Base-by-base conservation (phyloP, 2,888 invertebrate genomes). In the Augochlorella aurata region DNA sequence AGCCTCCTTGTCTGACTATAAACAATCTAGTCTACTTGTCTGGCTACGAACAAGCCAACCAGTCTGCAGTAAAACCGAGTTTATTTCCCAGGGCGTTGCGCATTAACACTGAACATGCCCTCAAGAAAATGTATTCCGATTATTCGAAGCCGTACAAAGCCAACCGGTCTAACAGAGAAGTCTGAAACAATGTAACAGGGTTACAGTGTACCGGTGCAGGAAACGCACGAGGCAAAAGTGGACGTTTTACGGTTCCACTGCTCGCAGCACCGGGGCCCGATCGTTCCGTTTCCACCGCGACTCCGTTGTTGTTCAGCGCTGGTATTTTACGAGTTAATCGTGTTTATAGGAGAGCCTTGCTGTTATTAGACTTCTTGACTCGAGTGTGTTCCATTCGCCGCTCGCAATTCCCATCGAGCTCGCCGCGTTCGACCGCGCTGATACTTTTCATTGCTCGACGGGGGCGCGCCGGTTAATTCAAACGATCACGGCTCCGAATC, bases 401-500 rank as follows among this genome's bases (percentile, higher is more conserved):
- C 38, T 38, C 38, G 63, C 38, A 38, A 38, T 63, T 63, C 58
- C 24, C 24, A 16, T 24, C 2, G 58, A 58, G 29, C 10, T 18
- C 29, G 7, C 18, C 18, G 38, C 18, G 16, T 63, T 63, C 63
- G 16, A 63, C 38, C 29, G 16, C 14, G 24, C 14, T 45, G 66
- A 29, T 68, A 63, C 65, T 54, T 77, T 68, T 24, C 58, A 29
- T 58, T 58, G 58, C 21, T 21, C 12, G 10, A 9, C n/a, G 4
- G 5, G 29, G 52, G 24, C 14, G 14, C 8, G 49, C 52, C 18
- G 45, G 69, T 80, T 70, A 74, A 79, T 71, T 77, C 66, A 61
- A 29, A 24, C 77, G 74, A 72, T 71, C 54, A 52, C 70, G 75
- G 63, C 54, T 71, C 69, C 74, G 68, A 74, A 79, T 82, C 63